Evolutionary conservation across 2,113 vertebrate genomes (phyloP), one percentile per base, ranked within the genome.

Genomic region (Odocoileus hemionus): DNA sequence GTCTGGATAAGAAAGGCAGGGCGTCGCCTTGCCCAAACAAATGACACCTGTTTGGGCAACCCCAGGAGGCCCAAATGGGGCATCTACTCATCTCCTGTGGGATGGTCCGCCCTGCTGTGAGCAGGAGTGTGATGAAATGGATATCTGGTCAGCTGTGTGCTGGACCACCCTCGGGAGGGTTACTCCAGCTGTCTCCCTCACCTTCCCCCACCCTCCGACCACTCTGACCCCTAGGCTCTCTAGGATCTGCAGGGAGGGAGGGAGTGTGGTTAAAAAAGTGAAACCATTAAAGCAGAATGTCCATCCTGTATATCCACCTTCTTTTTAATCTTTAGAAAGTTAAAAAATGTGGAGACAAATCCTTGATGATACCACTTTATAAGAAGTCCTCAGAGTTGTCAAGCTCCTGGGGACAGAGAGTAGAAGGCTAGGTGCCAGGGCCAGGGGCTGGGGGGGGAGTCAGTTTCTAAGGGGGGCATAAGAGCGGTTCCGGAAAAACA

Each of bases 151-250:
- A 30, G 7, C 0, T 8, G 5, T 16, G 83, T 1, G 6, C 33
- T 0, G 10, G 52, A 23, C 15, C n/a, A 17, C 61, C 36, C 26
- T 7, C 0, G 0, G 8, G 1, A 25, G 25, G 9, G 16, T 3
- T 2, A 1, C n/a, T 57, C 54, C 16, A 45, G 21, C 21, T 10
- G 6, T 28, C 12, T 23, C 7, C 55, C 55, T 19, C 7, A 3
- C 39, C 2, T 0, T 8, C 13, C 12, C 57, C 39, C 39, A 3
- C 39, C 39, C 1, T 1, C 45, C 54, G 1, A 3, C 15, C 78
- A 0, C 16, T 54, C 7, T 7, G 0, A 70, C 0, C 1, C 67
- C n/a, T 70, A 39, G 67, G 15, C 14, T 12, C 15, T 52, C 54
- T 17, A 61, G 47, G 84, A 43, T 17, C 30, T 39, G 45, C 23